Evolutionary conservation across 2,797 vertebrate species (phyloP), one percentile per base, ranked within the genome.

Genomic region (Anabas testudineus): DNA sequence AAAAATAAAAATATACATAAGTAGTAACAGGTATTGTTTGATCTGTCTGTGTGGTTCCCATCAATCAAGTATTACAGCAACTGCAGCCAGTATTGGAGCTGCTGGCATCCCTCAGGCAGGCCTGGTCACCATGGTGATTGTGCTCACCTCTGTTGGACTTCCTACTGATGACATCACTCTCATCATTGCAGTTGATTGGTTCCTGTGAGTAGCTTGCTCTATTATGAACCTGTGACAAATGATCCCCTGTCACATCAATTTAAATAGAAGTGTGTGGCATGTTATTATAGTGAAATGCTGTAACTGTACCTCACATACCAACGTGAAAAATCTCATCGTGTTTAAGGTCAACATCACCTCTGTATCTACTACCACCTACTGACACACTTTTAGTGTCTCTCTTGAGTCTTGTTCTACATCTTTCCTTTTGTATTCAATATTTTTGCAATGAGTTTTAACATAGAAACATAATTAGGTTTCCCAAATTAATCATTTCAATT

Each of bases 161-260:
- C 98, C 98, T 45, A 99, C 98, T 2, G 97, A 99, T 79, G 98
- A 99, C 92, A 99, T 99, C 93, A 98, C 96, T 1, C 95, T 99
- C 75, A 99, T 99, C 92, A 98, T 99, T 56, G 98, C 98, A 0
- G 97, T 99, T 65, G 98, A 99, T 83, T 99, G 98, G 98, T 99
- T 99, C 90, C 92, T 99, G 98, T 99, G 90, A 97, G 98, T 98
- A 92, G 57, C 64, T 24, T 7, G 4, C 37, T 13, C 4, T 21
- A 18, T 46, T 15, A 8, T 18, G 2, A 75, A 48, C 12, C 28
- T 13, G 9, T 41, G 9, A 52, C 58, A 12, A 43, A 12, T 22
- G 22, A 37, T 43, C 1, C 16, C 21, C 7, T 39, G 0, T 26
- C 16, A 26, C 3, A 62, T 39, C 26, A 28, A 22, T n/a, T 68